Evolutionary conservation across 2,797 vertebrate species (phyloP), one percentile per base, ranked within the genome.

Genomic region (Neosilurus hyrtlii): DNA sequence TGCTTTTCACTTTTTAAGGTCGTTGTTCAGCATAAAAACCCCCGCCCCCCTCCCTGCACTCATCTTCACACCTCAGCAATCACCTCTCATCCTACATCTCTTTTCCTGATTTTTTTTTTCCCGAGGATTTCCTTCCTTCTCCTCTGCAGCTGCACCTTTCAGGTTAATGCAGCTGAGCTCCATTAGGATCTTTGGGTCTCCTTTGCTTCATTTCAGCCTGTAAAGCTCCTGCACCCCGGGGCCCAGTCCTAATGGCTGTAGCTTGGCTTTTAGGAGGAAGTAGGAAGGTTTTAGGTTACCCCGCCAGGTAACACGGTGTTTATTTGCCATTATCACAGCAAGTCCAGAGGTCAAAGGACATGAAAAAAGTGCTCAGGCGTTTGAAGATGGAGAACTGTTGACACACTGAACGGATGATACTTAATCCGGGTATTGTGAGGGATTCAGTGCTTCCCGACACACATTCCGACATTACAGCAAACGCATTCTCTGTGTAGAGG

Each of bases 281-380:
- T 83, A 61, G 71, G 56, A 61, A 61, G 80, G 57, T 92, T 91
- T 95, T 93, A 85, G 86, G 90, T 95, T 95, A 94, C 94, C 92
- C 94, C 90, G 79, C 86, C 93, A 95, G 94, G 93, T 95, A 93
- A 93, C 91, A 89, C 89, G 79, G 86, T 94, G 92, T 95, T 95
- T 95, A 91, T 94, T 95, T 95, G 92, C 90, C n/a, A 83, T 89
- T 90, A 89, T 86, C 90, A 89, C 86, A 78, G 87, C 84, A 63
- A 87, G 88, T 91, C 87, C 86, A 85, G 91, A 89, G 90, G 88
- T 92, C 91, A 90, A 52, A 82, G 84, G 88, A 87, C 85, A 85
- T 86, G 86, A 59, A 88, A 89, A 76, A 88, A 83, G 86, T 83
- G 83, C 87, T 84, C 80, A 20, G 65, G 73, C 63, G 54, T 88